Base-by-base conservation (phyloP, 2,113 vertebrate species). In the Athene noctua region DNA sequence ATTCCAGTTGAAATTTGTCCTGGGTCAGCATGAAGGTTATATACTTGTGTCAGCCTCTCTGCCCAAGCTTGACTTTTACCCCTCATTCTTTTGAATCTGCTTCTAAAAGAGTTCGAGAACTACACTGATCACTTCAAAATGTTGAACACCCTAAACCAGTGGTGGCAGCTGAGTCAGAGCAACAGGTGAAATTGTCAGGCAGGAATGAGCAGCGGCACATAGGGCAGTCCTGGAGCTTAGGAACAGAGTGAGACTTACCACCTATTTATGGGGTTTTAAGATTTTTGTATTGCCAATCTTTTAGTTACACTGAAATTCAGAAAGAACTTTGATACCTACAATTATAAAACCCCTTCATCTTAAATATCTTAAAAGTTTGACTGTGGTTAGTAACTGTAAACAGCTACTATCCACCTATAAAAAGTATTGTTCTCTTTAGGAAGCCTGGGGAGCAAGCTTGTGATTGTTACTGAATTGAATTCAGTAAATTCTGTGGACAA, bases 401-500 rank as follows among this genome's bases (percentile, higher is more conserved):
- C 27, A 61, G 26, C 42, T 78, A 11, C 78, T 82, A 11, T 38
- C 59, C 32, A 47, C 36, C 10, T 55, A 8, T n/a, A 36, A 36
- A 34, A 55, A 46, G 19, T 58, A 49, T 16, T 79, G 7, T 36
- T 88, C 89, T 93, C 54, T 67, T 65, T 65, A 49, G 78, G 77
- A 80, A 84, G 65, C 63, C 61, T 80, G 44, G n/a, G 40, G 47
- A 94, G 67, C 63, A 87, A 83, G 79, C 62, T 89, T 91, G 9
- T 92, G 92, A 85, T 82, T 74, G 54, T 79, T 80, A 86, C 54
- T 23, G 59, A 93, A 82, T 65, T 77, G 27, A 65, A 61, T 71
- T 62, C n/a, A 26, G 68, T 71, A 93, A 36, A 23, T 94, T 96
- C 65, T 82, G 52, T 49, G 83, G 72, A 71, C 90, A 94, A 32